A percentile compares a stretch with the other conserved stretches of the same genome.
phyloP scores from a whole-genome alignment of 92 coral and sea anemone genomes.

The Chrysogorgia sp. region DNA sequence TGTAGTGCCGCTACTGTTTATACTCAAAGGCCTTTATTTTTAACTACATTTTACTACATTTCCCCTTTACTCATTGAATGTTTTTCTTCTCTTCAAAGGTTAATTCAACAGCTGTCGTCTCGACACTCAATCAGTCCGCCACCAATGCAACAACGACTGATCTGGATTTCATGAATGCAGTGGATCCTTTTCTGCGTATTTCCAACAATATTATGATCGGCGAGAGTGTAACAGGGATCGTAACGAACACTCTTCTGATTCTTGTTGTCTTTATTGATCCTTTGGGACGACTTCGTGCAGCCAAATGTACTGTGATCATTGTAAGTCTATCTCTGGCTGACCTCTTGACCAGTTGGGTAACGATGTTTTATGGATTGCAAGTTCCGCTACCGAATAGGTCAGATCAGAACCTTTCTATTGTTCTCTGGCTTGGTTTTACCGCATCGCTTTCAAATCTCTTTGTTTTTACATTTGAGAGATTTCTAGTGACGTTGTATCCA shows the following conservation, averaged over 20 bases:
- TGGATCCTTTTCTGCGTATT: background rate
- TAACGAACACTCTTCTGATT: background rate
- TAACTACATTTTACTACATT: too few species aligned
- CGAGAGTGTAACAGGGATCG: background rate
- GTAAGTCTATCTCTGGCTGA: background rate
- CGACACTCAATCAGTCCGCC: too few species aligned
- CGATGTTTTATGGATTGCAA: background rate
- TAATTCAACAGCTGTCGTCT: too few species aligned
- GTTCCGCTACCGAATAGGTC: background rate
- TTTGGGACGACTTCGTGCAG: background rate
- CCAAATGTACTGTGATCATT: background rate
- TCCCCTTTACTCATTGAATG: too few species aligned
- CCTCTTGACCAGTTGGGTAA: background rate
- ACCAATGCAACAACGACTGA: background rate
- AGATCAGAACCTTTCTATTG: background rate
- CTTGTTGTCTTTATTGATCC: background rate
- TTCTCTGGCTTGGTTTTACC: background rate
- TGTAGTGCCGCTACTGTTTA: too few species aligned
- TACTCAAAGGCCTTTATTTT: too few species aligned
- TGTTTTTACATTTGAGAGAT: slow-evolving; percentile 44
- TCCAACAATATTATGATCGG: background rate
- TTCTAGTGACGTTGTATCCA: slow-evolving; percentile 37
- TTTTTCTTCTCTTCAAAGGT: too few species aligned
- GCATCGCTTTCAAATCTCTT: slow-evolving; percentile 15
- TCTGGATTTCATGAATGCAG: background rate